Percentiles rank a stretch among this genome's conserved stretches.
phyloP scores from a whole-genome alignment of 35 echinoderm and acorn worm species.

The Acanthaster planci region DNA sequence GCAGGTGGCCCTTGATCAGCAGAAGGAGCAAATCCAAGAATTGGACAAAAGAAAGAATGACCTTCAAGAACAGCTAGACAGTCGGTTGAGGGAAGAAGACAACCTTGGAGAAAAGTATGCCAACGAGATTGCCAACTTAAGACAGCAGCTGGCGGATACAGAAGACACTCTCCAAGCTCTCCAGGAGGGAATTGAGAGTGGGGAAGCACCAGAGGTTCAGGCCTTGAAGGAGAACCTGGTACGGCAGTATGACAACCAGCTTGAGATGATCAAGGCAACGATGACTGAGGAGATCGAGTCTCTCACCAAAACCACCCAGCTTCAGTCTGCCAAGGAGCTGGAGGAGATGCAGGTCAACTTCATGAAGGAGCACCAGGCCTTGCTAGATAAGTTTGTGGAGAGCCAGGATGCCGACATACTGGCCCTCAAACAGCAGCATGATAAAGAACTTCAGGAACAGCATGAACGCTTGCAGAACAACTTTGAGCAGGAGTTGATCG shows the following conservation, averaged over 20 bases:
- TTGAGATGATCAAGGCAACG: constrained; percentile 83
- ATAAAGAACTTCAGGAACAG: constrained; percentile 25
- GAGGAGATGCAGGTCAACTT: constrained; percentile 83
- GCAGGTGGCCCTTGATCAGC: constrained; percentile 14
- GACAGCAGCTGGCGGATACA: constrained; percentile 43
- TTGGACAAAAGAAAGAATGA: constrained; percentile 55
- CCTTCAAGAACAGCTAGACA: constrained; percentile 22
- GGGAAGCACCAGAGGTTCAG: constrained; percentile 79
- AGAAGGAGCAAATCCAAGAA: constrained; percentile 36
- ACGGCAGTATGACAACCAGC: constrained; percentile 79
- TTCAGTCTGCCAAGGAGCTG: constrained; percentile 58
- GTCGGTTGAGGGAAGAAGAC: constrained; percentile 1
- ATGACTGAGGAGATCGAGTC: constrained; percentile 89
- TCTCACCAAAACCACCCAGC: constrained; percentile 73
- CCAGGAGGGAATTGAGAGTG: constrained; percentile 55
- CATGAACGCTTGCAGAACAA: constrained; percentile 35
- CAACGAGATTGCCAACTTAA: constrained; percentile 28
- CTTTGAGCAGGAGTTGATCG: constrained; percentile 20
- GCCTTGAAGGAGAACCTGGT: constrained; percentile 68
- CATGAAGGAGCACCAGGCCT: constrained; percentile 71
- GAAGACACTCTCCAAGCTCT: constrained; percentile 48
- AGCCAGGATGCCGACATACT: constrained; percentile 71
- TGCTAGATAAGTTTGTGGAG: constrained; percentile 89
- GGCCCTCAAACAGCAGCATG: constrained; percentile 56
- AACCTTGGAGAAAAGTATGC: constrained; percentile 29